These are phyloP conservation scores for Poicephalus gulielmi DNA, from an alignment of 2,113 vertebrate species.

Conservation along the genomic window DNA sequence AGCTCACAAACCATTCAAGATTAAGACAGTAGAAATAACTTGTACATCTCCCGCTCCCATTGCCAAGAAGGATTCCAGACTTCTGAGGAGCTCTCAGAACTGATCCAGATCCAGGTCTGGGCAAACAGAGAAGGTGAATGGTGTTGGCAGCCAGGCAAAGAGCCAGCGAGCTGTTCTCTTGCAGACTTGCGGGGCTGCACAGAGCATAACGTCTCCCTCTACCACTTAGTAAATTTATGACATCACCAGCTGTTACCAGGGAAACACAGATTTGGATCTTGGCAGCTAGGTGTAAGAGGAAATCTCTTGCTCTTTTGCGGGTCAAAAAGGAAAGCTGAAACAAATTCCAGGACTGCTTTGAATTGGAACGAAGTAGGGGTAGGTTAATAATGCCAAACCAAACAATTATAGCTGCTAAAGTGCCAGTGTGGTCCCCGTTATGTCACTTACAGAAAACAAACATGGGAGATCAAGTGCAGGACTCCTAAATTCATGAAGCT, in stretches of 20 bases:
- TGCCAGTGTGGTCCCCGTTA: not conserved
- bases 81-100: not conserved
- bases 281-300: constrained; percentile 5
- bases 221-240: constrained; percentile 5
- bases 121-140: not conserved
- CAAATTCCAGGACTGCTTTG: not conserved
- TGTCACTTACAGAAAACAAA: not conserved
- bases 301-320: constrained; percentile 4
- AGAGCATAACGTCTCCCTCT: not conserved
- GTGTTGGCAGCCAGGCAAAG: not conserved
- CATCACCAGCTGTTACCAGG: constrained; percentile 41
- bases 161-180: not conserved
- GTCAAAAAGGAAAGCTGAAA: not conserved
- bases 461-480: not conserved
- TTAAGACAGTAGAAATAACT: not conserved
- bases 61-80: not conserved
- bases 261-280: constrained; percentile 34
- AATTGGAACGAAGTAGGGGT: not conserved
- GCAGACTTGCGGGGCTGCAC: not conserved
- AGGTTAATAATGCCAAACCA: not conserved
- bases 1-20: not conserved
- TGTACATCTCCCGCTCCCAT: not conserved
- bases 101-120: not conserved
- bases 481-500: not conserved
- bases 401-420: not conserved